Percentiles rank a stretch among this genome's conserved stretches.
Conservation (phyloP, 1,140 invertebrate genomes). For the Pollicipes pollicipes region DNA sequence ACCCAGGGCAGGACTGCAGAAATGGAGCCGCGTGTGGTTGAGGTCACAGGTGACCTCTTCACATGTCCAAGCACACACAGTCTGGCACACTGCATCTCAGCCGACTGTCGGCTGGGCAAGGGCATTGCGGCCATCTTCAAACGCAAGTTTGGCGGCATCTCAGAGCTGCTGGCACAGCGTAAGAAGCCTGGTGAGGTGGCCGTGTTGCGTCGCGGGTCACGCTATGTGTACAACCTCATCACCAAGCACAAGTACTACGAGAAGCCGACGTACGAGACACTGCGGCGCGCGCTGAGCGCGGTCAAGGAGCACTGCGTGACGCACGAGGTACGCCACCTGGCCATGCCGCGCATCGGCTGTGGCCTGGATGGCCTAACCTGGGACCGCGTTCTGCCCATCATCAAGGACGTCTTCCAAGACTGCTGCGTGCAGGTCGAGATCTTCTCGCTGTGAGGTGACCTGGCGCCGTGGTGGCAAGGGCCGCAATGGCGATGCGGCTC, state of each 20-base stretch:
- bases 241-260: slow-evolving; percentile 26
- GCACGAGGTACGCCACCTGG: slow-evolving; percentile 30
- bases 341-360: slow-evolving; percentile 43
- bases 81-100: slow-evolving; percentile 43
- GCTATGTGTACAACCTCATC: slow-evolving; percentile 39
- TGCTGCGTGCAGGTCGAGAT: too few species aligned
- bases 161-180: slow-evolving; percentile 26
- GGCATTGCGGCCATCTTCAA: slow-evolving; percentile 40
- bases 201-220: slow-evolving; percentile 27
- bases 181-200: slow-evolving; percentile 35
- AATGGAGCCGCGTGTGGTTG: too few species aligned
- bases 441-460: too few species aligned
- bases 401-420: too few species aligned
- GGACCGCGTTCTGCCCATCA: too few species aligned
- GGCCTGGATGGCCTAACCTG: slow-evolving; percentile 36
- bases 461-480: too few species aligned
- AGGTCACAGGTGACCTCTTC: too few species aligned
- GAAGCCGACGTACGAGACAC: slow-evolving; percentile 26
- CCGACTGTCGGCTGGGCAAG: slow-evolving; percentile 40
- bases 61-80: too few species aligned
- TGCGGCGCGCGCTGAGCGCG: slow-evolving; percentile 22
- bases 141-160: slow-evolving; percentile 25
- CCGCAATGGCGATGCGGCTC: too few species aligned
- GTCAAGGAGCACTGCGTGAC: slow-evolving; percentile 24
- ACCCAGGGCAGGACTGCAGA: too few species aligned